Evolutionary conservation across 2,888 invertebrate species (phyloP), one percentile per base, ranked within the genome.

Genomic region (Agriopis marginaria): DNA sequence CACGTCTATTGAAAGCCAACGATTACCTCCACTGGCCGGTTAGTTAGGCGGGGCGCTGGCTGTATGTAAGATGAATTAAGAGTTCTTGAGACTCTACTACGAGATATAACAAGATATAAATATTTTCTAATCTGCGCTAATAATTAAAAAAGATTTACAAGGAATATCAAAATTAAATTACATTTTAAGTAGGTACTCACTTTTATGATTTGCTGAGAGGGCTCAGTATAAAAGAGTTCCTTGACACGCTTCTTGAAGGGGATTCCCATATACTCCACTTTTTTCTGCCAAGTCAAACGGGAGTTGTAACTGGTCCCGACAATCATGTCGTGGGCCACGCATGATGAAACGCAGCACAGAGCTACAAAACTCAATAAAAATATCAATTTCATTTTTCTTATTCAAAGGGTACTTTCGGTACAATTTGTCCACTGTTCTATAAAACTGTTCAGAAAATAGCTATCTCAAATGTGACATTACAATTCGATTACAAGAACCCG

Each of bases 161-260:
- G 32, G 0, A 32, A 32, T 32, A 5, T 32, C 32, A 32, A 32
- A 32, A 32, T 32, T 32, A 32, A 32, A 32, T 32, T 32, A 32
- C 32, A 32, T 32, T 32, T 45, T 14, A 45, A 23, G 56, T 39
- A 42, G 42, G 42, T 58, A 58, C 80, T 83, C 77, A 88, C 89
- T 81, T 75, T 85, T 45, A 90, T 86, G 11, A 83, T 70, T 78
- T 86, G 82, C 71, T 87, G 87, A 7, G 77, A 76, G 9, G 89
- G 84, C 70, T 90, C 88, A 0, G 88, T 79, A 71, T 82, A 92
- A 73, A 92, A 92, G 1, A 86, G 71, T 77, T 89, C 86, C 71
- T 91, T 92, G 0, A 90, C 88, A 55, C 92, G 82, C 71, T 90
- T 92, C 68, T 82, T 86, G 59, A 92, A 91, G 0, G 89, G 92